A percentile compares a stretch with the other conserved stretches of the same genome.
Conservation (phyloP, 2,113 vertebrate species). For the Mystacornis crossleyi region DNA sequence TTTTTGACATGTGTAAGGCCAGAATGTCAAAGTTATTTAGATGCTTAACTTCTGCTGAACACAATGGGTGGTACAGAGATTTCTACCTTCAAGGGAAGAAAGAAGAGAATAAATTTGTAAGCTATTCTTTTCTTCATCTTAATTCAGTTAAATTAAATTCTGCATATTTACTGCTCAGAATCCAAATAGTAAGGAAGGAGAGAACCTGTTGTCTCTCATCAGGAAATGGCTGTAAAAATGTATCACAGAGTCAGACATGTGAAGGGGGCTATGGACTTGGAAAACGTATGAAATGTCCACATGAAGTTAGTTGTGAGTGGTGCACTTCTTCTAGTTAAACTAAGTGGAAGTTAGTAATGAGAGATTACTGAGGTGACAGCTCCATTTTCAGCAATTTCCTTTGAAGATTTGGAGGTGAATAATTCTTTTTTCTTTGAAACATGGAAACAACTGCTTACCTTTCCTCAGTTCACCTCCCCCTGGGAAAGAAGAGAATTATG, state of each 20-base stretch:
- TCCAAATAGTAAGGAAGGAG: neutral
- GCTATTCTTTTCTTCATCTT: neutral
- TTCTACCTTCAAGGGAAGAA: neutral
- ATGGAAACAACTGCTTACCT: neutral
- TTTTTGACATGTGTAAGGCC: neutral
- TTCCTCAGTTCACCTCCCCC: neutral
- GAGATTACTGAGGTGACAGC: neutral
- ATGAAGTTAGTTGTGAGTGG: neutral
- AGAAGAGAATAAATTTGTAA: neutral
- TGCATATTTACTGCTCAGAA: neutral
- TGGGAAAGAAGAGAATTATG: neutral
- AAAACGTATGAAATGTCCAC: neutral
- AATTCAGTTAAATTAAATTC: neutral
- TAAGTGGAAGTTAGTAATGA: neutral
- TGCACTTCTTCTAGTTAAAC: neutral
- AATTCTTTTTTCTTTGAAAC: neutral
- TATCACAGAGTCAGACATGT: neutral
- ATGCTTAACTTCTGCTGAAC: neutral
- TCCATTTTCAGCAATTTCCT: neutral
- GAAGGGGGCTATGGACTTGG: neutral
- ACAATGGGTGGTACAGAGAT: neutral
- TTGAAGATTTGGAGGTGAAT: neutral
- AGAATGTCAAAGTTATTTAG: constrained; percentile 1
- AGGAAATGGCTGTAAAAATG: neutral
- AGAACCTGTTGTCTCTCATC: neutral